Evolutionary conservation across 2,113 vertebrate genomes (phyloP), one percentile per base, ranked within the genome.

Genomic region (Amphilophus citrinellus): DNA sequence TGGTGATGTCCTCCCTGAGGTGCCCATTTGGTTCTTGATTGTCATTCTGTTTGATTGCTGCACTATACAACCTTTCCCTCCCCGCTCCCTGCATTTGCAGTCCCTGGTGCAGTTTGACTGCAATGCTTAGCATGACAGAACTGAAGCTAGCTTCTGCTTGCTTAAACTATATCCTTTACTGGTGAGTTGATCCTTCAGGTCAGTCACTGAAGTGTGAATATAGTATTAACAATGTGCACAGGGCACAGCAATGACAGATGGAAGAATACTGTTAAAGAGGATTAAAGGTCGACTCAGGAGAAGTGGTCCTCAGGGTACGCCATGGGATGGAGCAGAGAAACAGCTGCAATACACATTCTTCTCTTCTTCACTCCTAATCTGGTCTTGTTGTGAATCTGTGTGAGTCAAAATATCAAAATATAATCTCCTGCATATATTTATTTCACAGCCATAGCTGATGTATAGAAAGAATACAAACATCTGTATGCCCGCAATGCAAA

Each of bases 251-350:
- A 30, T 77, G 84, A 89, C 89, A 91, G 83, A 88, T 91, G 84
- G 88, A 82, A 57, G 82, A 77, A 80, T 77, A 77, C 68, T 47
- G 47, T 81, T 80, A 88, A 90, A 92, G 79, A 77, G 85, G 89
- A 91, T 93, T 93, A 93, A 57, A 81, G 65, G 77, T 76, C 1
- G 39, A 60, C 87, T 68, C 84, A 14, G 35, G 87, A 84, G 89
- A 89, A 61, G 58, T 83, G 75, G 81, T 89, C 76, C 66, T 80
- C 17, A 75, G 85, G 83, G 77, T 86, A 76, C 76, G 0, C 60
- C 59, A 50, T 39, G 4, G 44, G 58, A 58, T 59, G 50, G 22
- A 62, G 71, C 44, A 60, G 32, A 76, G 79, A 77, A 68, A 15
- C 58, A 84, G 50, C 24, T 66, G 76, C 66, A 80, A 63, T 8